These are phyloP conservation scores for Cyprinodon brontotheroides DNA, from an alignment of 2,113 vertebrate genomes.

Conservation along the genomic window DNA sequence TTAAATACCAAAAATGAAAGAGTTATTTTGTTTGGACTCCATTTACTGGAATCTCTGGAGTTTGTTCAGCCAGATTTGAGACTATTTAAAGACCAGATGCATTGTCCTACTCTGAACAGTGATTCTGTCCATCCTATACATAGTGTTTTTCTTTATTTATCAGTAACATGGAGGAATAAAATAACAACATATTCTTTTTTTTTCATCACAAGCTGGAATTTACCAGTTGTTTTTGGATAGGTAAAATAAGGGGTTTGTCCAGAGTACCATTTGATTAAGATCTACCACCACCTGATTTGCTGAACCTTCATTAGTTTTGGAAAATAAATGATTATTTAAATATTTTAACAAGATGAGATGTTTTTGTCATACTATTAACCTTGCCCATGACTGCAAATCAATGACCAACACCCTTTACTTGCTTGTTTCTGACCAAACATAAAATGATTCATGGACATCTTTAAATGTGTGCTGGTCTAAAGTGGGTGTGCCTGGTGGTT, in stretches of 20 bases:
- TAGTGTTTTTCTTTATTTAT: neutral
- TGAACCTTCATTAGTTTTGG: neutral
- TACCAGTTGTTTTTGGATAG: neutral
- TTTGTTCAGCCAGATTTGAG: neutral
- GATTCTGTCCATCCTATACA: neutral
- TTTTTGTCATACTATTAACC: neutral
- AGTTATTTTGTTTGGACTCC: neutral
- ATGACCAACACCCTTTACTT: too few species aligned
- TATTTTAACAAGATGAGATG: neutral
- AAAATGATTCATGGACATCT: constrained; percentile 7
- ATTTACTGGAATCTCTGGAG: neutral
- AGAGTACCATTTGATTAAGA: neutral
- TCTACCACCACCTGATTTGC: too few species aligned
- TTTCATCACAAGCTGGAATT: neutral
- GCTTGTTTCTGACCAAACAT: neutral
- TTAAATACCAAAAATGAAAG: neutral
- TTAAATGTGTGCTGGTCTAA: constrained; percentile 31
- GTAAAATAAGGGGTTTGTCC: neutral
- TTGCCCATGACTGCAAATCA: neutral
- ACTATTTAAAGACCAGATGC: neutral
- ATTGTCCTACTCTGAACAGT: neutral
- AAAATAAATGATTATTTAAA: neutral
- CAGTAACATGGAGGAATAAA: neutral
- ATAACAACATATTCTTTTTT: neutral
- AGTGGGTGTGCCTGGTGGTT: constrained; percentile 58